Conservation (phyloP, 2,113 vertebrate species). For the Cryptomyrus ogoouensis region DNA sequence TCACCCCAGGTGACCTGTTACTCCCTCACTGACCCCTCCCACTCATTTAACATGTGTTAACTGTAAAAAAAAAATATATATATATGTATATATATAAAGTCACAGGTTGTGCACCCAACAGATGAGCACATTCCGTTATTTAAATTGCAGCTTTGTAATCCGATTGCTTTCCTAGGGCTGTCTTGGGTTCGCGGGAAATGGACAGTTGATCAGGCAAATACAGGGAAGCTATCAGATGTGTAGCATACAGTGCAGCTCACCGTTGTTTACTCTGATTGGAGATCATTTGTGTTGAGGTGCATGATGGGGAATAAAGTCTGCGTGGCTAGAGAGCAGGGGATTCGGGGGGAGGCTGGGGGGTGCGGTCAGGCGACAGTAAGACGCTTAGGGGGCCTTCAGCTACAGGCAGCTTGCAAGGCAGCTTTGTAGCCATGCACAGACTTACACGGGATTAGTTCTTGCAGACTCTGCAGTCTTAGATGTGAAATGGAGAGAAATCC, state of each 20-base stretch:
- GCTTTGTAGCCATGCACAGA: slow-evolving; percentile 61
- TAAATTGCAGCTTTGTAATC: neutral
- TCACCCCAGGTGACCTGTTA: neutral
- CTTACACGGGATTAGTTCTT: slow-evolving; percentile 68
- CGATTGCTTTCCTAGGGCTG: neutral
- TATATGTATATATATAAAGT: neutral
- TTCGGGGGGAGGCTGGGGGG: slow-evolving; percentile 9
- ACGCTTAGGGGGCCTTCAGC: neutral
- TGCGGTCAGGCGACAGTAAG: neutral
- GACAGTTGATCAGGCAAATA: neutral
- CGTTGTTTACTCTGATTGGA: neutral
- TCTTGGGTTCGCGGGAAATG: neutral
- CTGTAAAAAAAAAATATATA: neutral
- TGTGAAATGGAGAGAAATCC: slow-evolving; percentile 67
- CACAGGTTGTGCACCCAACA: neutral
- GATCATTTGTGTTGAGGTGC: neutral
- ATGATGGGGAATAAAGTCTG: neutral
- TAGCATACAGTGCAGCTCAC: neutral
- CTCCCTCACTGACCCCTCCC: neutral
- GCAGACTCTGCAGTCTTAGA: slow-evolving; percentile 69
- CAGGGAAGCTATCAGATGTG: neutral
- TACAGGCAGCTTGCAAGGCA: slow-evolving; percentile 12
- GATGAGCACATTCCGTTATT: neutral
- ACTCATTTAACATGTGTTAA: neutral
- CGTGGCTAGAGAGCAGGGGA: neutral